Percentiles rank a stretch among this genome's conserved stretches.
Evolutionary conservation across 2,113 vertebrate genomes (phyloP).

Genomic region (Sardina pilchardus): DNA sequence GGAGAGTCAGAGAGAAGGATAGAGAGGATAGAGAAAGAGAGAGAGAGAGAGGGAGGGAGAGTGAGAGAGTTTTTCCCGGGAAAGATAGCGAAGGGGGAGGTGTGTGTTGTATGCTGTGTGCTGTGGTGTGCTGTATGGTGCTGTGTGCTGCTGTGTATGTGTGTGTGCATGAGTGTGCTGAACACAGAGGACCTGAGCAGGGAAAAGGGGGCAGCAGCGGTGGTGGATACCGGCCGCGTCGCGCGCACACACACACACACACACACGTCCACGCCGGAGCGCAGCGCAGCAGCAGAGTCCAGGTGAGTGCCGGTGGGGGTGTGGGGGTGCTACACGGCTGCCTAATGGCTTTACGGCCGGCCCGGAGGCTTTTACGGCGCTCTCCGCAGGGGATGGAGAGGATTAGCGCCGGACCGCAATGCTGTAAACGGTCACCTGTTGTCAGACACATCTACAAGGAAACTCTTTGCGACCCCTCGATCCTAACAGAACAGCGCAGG

Average conservation of each 20-base stretch:
- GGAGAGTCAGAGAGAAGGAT: slow-evolving; percentile 34
- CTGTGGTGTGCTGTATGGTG: neutral
- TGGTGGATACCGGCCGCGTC: slow-evolving; percentile 55
- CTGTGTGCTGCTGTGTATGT: neutral
- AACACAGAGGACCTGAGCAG: slow-evolving; percentile 62
- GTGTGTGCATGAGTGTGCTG: neutral
- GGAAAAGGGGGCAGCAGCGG: slow-evolving; percentile 47
- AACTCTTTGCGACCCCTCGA: neutral
- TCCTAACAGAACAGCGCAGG: neutral
- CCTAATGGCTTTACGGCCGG: neutral
- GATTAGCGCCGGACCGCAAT: neutral
- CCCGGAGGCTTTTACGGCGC: neutral
- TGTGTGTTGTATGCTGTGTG: slow-evolving; percentile 41
- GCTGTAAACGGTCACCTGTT: slow-evolving; percentile 10
- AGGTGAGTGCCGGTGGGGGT: slow-evolving; percentile 41
- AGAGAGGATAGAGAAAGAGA: slow-evolving; percentile 45
- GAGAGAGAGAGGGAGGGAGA: slow-evolving; percentile 40
- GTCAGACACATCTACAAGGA: neutral
- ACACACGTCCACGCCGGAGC: slow-evolving; percentile 27
- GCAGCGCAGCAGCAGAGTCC: slow-evolving; percentile 41
- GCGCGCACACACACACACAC: slow-evolving; percentile 27
- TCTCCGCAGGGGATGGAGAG: neutral
- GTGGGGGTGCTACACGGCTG: neutral
- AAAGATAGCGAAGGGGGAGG: slow-evolving; percentile 40
- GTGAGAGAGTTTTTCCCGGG: neutral